Conservation (phyloP, 2,797 vertebrate genomes). For the Sebastiscus albofasciatus region DNA sequence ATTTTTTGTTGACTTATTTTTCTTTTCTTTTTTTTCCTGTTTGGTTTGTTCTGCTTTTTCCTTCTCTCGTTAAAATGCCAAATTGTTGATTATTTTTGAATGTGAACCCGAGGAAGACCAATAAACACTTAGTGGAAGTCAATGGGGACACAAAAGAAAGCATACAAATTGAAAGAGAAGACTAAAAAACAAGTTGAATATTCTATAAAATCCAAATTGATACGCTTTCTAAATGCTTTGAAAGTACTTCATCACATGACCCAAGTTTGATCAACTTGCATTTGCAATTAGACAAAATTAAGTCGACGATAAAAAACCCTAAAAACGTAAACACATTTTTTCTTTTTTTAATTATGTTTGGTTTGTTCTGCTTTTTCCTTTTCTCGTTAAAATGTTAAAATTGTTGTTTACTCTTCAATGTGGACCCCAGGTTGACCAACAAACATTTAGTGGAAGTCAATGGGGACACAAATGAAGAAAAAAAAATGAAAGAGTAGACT, state of each 20-base stretch:
- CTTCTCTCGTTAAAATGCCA: not conserved
- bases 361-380: not conserved
- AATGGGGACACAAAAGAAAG: not conserved
- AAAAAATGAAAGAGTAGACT: not conserved
- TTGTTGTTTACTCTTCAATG: too few relatives aligned
- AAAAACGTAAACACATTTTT: too few relatives aligned
- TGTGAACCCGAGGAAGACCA: not conserved
- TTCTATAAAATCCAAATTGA: not conserved
- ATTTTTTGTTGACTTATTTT: too few relatives aligned
- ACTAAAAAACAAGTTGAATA: too few relatives aligned
- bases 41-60: not conserved
- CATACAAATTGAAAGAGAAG: too few relatives aligned
- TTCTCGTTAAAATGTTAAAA: too few relatives aligned
- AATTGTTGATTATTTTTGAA: not conserved
- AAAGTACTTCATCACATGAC: not conserved
- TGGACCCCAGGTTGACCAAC: too few relatives aligned
- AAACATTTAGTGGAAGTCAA: too few relatives aligned
- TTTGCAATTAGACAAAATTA: not conserved
- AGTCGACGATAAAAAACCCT: too few relatives aligned
- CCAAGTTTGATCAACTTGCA: not conserved
- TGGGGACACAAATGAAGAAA: fast-evolving
- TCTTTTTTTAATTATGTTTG: not conserved
- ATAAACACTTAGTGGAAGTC: not conserved
- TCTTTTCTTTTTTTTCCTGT: not conserved
- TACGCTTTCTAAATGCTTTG: not conserved